Evolutionary conservation across 2,113 vertebrate species (phyloP).

Genomic region (Ptilonorhynchus violaceus): DNA sequence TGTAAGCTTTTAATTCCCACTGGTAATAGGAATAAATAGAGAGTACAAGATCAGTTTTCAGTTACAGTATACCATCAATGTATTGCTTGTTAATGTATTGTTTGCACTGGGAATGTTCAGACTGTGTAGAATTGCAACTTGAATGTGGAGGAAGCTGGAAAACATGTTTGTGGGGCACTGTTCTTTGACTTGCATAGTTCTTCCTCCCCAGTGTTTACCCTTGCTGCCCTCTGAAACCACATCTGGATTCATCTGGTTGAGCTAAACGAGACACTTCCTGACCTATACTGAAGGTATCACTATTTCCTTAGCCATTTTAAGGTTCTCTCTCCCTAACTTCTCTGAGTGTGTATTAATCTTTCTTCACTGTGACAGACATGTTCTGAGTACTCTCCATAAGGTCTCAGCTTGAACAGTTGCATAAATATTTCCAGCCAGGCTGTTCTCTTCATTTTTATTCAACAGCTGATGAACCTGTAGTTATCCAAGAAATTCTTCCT

Average conservation of each 20-base stretch:
- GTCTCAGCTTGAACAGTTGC: neutral
- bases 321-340: neutral
- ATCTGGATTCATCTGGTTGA: neutral
- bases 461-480: neutral
- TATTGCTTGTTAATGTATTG: neutral
- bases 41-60: neutral
- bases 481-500: neutral
- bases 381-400: neutral
- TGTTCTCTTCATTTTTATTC: neutral
- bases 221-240: neutral
- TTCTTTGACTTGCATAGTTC: neutral
- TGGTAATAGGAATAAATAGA: neutral
- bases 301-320: neutral
- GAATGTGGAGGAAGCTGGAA: neutral
- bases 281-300: neutral
- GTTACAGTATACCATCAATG: neutral
- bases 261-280: neutral
- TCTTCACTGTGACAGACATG: neutral
- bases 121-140: neutral
- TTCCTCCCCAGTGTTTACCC: neutral
- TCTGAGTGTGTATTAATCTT: neutral
- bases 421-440: neutral
- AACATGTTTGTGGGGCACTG: neutral
- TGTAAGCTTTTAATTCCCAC: neutral
- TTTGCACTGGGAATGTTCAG: neutral